Evolutionary conservation across 2,888 invertebrate genomes (phyloP).

Genomic region (Pachycephus smyrnensis): DNA sequence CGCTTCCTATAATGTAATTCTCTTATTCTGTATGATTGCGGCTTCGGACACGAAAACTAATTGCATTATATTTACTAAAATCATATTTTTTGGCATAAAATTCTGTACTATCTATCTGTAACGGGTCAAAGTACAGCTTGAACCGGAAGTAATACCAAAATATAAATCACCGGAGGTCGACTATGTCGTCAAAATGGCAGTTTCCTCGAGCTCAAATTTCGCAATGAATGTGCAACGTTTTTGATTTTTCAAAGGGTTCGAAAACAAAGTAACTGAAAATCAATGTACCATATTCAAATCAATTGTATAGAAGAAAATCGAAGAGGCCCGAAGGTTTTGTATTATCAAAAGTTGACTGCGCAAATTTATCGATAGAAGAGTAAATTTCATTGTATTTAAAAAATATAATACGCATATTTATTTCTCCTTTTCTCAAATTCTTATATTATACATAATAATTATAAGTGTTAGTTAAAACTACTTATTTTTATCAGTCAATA

Average conservation of each 20-base stretch:
- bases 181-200: not conserved
- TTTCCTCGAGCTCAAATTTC: not conserved
- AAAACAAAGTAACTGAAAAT: not conserved
- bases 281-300: not conserved
- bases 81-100: too few relatives aligned
- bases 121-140: not conserved
- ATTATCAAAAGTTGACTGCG: not conserved
- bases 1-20: not conserved
- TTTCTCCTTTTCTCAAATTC: not conserved
- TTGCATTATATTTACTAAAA: too few relatives aligned
- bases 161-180: not conserved
- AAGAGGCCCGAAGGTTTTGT: not conserved
- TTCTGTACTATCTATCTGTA: too few relatives aligned
- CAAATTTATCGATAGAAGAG: not conserved
- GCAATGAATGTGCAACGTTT: not conserved
- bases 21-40: not conserved
- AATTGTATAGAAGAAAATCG: too few relatives aligned
- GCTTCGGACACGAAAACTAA: not conserved
- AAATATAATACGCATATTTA: not conserved
- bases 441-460: not conserved
- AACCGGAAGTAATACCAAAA: not conserved
- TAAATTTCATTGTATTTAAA: not conserved
- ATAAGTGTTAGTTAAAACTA: not conserved
- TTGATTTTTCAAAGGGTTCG: not conserved
- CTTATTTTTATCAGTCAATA: not conserved